Percentiles rank a stretch among this genome's conserved stretches.
Conservation (phyloP, 1,140 invertebrate genomes). For the Oncopeltus fasciatus region DNA sequence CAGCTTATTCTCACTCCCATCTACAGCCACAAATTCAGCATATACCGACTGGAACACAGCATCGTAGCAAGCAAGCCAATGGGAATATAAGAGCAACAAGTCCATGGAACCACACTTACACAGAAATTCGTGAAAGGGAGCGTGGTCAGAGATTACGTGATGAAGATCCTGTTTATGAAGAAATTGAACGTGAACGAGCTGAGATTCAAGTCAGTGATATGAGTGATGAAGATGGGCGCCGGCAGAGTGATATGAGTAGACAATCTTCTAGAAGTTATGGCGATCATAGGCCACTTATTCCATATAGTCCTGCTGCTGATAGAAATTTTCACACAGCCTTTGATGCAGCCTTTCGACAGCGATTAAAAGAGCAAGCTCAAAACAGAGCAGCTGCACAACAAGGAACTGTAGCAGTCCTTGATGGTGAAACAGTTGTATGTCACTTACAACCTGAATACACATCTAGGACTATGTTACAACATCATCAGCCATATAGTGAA, state of each 20-base stretch:
- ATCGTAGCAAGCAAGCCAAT: slow-evolving; percentile 29
- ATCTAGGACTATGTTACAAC: slow-evolving; percentile 26
- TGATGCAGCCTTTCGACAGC: slow-evolving; percentile 31
- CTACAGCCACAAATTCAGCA: slow-evolving; percentile 18
- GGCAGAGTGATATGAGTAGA: slow-evolving; percentile 59
- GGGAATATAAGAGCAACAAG: slow-evolving; percentile 25
- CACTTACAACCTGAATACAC: slow-evolving; percentile 48
- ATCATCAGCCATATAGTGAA: slow-evolving; percentile 43
- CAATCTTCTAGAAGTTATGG: slow-evolving; percentile 65
- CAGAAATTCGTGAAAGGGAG: slow-evolving; percentile 39
- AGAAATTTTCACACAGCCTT: slow-evolving; percentile 27
- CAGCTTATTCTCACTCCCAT: slow-evolving; percentile 20
- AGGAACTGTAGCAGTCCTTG: slow-evolving; percentile 55
- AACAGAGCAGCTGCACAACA: slow-evolving; percentile 27
- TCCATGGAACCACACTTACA: slow-evolving; percentile 43
- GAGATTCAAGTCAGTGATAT: slow-evolving; percentile 61
- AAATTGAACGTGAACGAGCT: slow-evolving; percentile 48
- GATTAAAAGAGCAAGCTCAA: slow-evolving; percentile 42
- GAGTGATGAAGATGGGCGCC: slow-evolving; percentile 59
- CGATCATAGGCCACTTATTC: slow-evolving; percentile 60
- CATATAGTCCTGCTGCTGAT: slow-evolving; percentile 40
- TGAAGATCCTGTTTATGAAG: slow-evolving; percentile 69
- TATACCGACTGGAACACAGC: slow-evolving; percentile 21
- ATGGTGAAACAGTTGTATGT: slow-evolving; percentile 69
- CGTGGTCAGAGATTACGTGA: slow-evolving; percentile 38